These are phyloP conservation scores for Ramazzottius varieornatus DNA, from an alignment of 2,888 invertebrate genomes.

Conservation along the genomic window DNA sequence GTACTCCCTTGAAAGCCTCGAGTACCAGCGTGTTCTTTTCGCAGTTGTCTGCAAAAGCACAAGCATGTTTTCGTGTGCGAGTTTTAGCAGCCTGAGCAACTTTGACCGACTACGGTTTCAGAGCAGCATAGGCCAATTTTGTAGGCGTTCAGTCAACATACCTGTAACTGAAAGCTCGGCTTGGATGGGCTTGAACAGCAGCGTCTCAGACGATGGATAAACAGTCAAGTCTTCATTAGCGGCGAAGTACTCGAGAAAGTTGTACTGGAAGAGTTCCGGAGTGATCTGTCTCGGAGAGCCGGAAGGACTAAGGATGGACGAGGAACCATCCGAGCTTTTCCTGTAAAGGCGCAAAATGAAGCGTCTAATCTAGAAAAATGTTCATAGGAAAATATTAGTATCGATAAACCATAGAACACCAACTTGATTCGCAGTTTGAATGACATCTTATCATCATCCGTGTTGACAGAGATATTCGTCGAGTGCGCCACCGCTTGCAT, in stretches of 20 bases:
- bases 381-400: neutral
- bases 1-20: neutral
- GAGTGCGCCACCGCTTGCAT: constrained; percentile 4
- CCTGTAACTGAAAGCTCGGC: neutral
- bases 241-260: neutral
- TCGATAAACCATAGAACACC: neutral
- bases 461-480: neutral
- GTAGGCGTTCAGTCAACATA: neutral
- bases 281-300: neutral
- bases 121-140: neutral
- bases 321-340: neutral
- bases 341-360: neutral
- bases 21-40: neutral
- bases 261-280: neutral
- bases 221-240: neutral
- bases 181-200: neutral
- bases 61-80: too few relatives aligned
- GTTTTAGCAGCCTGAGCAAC: neutral
- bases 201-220: neutral
- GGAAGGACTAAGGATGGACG: neutral
- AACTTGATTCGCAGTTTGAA: neutral
- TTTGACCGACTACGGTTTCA: neutral
- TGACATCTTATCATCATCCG: neutral
- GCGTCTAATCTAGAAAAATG: neutral
- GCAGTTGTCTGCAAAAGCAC: neutral